Conservation (phyloP, 2,797 vertebrate species). For the Tokudaia muenninki region DNA sequence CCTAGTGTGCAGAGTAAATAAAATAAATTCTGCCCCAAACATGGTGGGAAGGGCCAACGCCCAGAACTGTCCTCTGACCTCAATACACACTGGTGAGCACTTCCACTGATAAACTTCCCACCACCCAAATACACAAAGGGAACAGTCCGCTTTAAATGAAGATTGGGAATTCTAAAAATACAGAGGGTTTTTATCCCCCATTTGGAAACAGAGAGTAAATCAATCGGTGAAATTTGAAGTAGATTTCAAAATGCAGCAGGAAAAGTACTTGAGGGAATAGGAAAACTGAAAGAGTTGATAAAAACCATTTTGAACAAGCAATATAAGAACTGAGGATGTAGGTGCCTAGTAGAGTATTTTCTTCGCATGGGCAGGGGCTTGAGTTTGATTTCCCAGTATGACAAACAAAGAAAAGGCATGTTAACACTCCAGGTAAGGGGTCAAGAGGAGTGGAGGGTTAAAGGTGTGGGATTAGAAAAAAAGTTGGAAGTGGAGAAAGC, state of each 20-base stretch:
- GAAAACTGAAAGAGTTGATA: background rate
- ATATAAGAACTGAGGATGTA: background rate
- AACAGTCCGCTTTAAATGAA: constrained; percentile 10
- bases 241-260: background rate
- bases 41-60: no score
- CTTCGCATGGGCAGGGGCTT: no score
- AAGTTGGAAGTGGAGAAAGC: background rate
- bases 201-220: constrained; percentile 14
- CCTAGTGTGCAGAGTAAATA: background rate
- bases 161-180: background rate
- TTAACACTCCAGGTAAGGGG: background rate
- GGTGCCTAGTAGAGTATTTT: background rate
- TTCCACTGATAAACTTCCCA: no score
- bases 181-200: background rate
- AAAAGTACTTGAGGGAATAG: background rate
- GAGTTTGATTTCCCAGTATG: background rate
- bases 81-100: background rate
- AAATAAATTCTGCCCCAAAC: background rate
- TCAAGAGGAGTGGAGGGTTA: background rate
- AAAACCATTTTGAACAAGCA: background rate
- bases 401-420: background rate
- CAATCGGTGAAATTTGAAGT: background rate
- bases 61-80: background rate
- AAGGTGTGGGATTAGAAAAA: background rate
- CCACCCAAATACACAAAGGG: background rate